Evolutionary conservation across 2,797 vertebrate species (phyloP).

Genomic region (Rachycentron canadum): DNA sequence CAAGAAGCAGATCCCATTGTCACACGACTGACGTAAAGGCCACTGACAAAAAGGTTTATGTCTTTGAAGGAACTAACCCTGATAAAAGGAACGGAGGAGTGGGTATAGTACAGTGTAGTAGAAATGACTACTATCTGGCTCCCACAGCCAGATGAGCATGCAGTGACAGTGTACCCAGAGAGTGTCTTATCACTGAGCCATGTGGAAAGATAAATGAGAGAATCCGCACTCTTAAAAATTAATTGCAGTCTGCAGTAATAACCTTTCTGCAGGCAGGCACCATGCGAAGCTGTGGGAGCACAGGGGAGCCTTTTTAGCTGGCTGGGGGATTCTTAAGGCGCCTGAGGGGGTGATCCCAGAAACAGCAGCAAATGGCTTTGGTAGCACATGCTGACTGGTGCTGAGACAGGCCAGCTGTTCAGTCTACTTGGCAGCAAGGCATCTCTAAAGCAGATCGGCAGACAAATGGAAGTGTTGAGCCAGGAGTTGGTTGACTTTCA

Average conservation of each 20-base stretch:
- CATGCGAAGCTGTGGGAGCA: constrained; percentile 46
- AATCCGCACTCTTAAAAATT: constrained; percentile 77
- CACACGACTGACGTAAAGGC: constrained; percentile 39
- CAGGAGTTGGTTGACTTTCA: constrained; percentile 25
- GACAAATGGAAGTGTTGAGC: constrained; percentile 31
- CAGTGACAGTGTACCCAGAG: constrained; percentile 37
- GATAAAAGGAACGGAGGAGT: constrained; percentile 35
- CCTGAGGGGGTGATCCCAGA: constrained; percentile 66
- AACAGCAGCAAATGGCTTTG: constrained; percentile 65
- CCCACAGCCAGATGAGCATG: constrained; percentile 56
- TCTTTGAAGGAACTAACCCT: constrained; percentile 45
- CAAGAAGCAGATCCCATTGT: constrained; percentile 50
- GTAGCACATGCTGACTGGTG: constrained; percentile 66
- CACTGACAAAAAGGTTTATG: constrained; percentile 55
- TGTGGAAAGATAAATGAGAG: constrained; percentile 74
- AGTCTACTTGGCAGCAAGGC: constrained; percentile 61
- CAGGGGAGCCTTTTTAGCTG: constrained; percentile 59
- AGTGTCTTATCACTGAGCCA: constrained; percentile 62
- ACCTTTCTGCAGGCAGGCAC: constrained; percentile 65
- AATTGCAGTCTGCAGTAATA: constrained; percentile 78
- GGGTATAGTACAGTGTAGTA: constrained; percentile 19
- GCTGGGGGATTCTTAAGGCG: constrained; percentile 60
- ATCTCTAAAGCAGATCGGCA: constrained; percentile 65
- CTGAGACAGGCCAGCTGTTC: constrained; percentile 73
- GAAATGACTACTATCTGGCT: constrained; percentile 50